Base-by-base conservation (phyloP, 2,113 vertebrate species). In the Tachycineta bicolor region DNA sequence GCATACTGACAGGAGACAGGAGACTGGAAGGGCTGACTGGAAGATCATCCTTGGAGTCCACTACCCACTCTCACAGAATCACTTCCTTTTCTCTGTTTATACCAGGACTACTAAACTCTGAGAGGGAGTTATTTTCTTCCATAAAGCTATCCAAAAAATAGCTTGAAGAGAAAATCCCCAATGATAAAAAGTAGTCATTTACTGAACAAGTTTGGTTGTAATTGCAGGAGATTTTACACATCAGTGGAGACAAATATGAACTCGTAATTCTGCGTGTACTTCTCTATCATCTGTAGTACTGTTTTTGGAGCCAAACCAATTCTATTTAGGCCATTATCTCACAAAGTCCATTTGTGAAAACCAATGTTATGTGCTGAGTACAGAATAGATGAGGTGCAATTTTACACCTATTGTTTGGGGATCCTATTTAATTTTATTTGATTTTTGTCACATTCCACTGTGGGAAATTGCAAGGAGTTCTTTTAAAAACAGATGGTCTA, bases 401-500 rank as follows among this genome's bases (percentile, higher is more conserved):
- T 90, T 84, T 74, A 39, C 7, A 37, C 8, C 64, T 75, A 10
- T 14, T 67, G 34, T 73, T 84, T 44, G 6, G 9, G 16, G 24
- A 23, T 46, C 12, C 6, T 37, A 12, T 64, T 53, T 37, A 20
- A 14, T 47, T 81, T 73, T 69, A 33, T 69, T 75, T 79, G 9
- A 47, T 60, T 75, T 25, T 4, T 63, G 10, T 50, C 1, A 0
- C 4, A 3, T 41, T 59, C 14, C 19, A 59, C 29, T 41, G 19
- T 6, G 14, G 11, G 17, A 12, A 49, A 18, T 11, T n/a, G 18
- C 0, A 0, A 47, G 20, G 6, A 26, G 4, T 49, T 49, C 11
- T 28, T 59, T 82, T 14, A 28, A 49, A 76, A 69, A 28, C 11
- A 11, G n/a, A 7, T 22, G 28, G 6, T n/a, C 53, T 26, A 17